Evolutionary conservation across 2,113 vertebrate genomes (phyloP).

Genomic region (Hiodon tergisus): DNA sequence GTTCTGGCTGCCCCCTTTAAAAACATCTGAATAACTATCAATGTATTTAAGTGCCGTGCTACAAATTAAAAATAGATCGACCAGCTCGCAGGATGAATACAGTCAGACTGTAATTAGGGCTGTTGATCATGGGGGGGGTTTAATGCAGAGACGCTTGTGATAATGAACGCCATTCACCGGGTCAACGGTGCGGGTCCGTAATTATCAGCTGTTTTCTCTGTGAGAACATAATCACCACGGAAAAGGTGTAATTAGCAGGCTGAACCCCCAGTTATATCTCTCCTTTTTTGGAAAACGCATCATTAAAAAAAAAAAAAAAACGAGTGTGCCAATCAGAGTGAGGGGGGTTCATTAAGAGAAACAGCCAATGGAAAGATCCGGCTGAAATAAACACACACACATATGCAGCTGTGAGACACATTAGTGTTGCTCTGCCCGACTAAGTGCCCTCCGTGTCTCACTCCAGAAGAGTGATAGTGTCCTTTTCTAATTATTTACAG

Average conservation of each 20-base stretch:
- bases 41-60: not conserved
- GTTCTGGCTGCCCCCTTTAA: no score
- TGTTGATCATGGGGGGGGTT: not conserved
- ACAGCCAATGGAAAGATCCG: not conserved
- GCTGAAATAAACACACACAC: not conserved
- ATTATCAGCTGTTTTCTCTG: constrained; percentile 65
- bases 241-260: constrained; percentile 61
- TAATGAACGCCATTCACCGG: not conserved
- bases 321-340: not conserved
- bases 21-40: no score
- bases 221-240: constrained; percentile 65
- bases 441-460: not conserved
- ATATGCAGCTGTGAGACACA: not conserved
- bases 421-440: not conserved
- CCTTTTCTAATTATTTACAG: constrained; percentile 5
- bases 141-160: not conserved
- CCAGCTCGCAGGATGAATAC: not conserved
- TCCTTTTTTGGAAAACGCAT: not conserved
- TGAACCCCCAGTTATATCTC: not conserved
- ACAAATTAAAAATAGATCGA: not conserved
- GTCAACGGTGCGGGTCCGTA: constrained; percentile 44
- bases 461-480: not conserved
- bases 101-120: constrained; percentile 4
- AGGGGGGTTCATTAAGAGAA: constrained; percentile 4
- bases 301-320: not conserved